Base-by-base conservation (phyloP, 2,113 vertebrate species). In the Lanius collurio region DNA sequence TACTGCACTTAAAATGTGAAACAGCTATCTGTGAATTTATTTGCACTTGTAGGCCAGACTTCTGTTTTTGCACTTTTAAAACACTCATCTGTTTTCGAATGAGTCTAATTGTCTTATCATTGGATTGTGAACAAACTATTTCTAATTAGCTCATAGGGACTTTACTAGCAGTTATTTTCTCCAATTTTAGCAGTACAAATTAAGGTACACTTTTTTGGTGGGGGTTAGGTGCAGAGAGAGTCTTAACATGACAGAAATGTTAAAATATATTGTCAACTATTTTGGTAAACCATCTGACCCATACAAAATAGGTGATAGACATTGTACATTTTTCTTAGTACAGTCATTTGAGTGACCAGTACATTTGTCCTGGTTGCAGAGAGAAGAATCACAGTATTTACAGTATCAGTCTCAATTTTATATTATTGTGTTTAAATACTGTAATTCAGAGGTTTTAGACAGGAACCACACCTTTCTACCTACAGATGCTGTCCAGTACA, bases 171-270 rank as follows among this genome's bases (percentile, higher is more conserved):
- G 35, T 74, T 76, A 9, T n/a, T 55, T 67, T 69, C 3, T 73
- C 15, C 49, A 35, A 14, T 55, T 78, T 59, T 68, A 59, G 11
- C 22, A 60, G 13, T 63, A 30, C 3, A 18, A 49, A 39, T 13
- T 30, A 20, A 80, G 69, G 13, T 39, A 64, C 11, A 21, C 23
- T 14, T 69, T 78, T 77, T 75, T n/a, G 19, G 3, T n/a, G 3
- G 6, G 7, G 3, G 1, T 0, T 59, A 27, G 13, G 26, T 84
- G 23, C 24, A 42, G 31, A 78, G 21, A 35, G 26, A 57, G 8
- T 56, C 5, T 13, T 52, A 76, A 56, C 10, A 7, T 0, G 0
- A 49, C 11, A 65, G 9, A 56, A 37, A 31, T n/a, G 7, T 50
- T 67, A 28, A 55, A 18, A 22, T 67, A 7, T 3, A 6, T 52